Evolutionary conservation across 1,140 invertebrate genomes (phyloP).

Genomic region (Neuroterus valhalla): DNA sequence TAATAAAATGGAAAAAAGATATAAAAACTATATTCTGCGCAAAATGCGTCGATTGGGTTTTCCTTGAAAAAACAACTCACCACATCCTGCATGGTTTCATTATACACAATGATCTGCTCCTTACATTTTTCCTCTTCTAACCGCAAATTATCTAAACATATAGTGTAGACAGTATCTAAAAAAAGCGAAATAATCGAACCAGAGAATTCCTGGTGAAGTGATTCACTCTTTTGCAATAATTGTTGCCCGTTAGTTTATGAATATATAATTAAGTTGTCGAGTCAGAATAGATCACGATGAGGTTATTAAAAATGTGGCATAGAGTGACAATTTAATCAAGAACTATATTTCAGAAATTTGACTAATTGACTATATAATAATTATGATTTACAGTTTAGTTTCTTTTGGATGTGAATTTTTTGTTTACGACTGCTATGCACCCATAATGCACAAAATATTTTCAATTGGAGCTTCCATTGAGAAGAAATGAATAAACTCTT

Average conservation of each 20-base stretch:
- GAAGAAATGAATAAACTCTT: too few relatives aligned
- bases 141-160: slow-evolving; percentile 19
- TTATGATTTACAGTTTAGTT: too few relatives aligned
- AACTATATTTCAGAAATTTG: too few relatives aligned
- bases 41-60: not conserved
- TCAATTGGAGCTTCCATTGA: too few relatives aligned
- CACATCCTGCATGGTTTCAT: not conserved
- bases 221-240: slow-evolving; percentile 15
- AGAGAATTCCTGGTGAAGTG: not conserved
- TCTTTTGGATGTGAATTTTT: too few relatives aligned
- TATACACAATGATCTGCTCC: slow-evolving; percentile 4
- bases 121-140: not conserved
- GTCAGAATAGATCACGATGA: not conserved
- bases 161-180: not conserved
- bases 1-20: slow-evolving; percentile 1
- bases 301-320: not conserved
- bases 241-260: slow-evolving; percentile 20
- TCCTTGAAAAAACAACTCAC: not conserved
- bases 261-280: slow-evolving; percentile 16
- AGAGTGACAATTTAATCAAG: not conserved
- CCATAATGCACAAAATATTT: too few relatives aligned
- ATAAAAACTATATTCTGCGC: not conserved
- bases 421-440: too few relatives aligned
- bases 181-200: not conserved
- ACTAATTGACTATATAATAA: too few relatives aligned